phyloP scores from a whole-genome alignment of 1,140 invertebrate species.

The Drosophila nannoptera region DNA sequence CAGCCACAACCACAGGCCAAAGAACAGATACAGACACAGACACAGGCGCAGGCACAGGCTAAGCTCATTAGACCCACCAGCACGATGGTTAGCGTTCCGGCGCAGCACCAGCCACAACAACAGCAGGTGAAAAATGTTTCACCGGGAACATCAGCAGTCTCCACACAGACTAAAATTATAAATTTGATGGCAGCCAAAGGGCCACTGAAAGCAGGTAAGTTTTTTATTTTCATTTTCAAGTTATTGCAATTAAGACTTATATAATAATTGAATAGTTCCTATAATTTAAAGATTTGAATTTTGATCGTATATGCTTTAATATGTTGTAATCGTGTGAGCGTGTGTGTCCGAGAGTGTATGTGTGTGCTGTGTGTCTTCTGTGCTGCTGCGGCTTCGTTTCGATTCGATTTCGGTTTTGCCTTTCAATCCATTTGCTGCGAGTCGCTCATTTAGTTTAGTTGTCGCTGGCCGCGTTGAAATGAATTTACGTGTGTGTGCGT shows the following conservation, averaged over 20 bases:
- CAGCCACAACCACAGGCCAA: neutral
- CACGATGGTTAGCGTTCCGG: constrained; percentile 16
- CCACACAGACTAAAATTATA: neutral
- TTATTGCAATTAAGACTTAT: neutral
- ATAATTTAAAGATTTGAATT: neutral
- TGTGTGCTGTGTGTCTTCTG: neutral
- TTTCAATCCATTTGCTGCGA: constrained; percentile 24
- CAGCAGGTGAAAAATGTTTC: neutral
- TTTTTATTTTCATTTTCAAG: neutral
- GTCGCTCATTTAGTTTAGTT: constrained; percentile 35
- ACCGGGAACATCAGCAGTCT: constrained; percentile 9
- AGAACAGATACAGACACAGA: constrained; percentile 1
- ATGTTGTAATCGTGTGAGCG: neutral
- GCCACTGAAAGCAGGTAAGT: constrained; percentile 22
- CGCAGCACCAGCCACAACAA: neutral
- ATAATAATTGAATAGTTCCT: neutral
- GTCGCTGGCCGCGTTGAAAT: constrained; percentile 16
- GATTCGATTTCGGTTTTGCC: constrained; percentile 31
- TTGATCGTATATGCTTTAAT: constrained; percentile 6
- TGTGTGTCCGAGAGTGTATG: neutral
- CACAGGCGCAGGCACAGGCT: constrained; percentile 7
- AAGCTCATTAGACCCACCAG: constrained; percentile 14
- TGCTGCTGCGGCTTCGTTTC: constrained; percentile 3
- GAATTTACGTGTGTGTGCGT: constrained; percentile 11
- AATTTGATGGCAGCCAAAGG: constrained; percentile 8